phyloP scores from a whole-genome alignment of 2,888 invertebrate species.

The Mimumesa dahlbomi region DNA sequence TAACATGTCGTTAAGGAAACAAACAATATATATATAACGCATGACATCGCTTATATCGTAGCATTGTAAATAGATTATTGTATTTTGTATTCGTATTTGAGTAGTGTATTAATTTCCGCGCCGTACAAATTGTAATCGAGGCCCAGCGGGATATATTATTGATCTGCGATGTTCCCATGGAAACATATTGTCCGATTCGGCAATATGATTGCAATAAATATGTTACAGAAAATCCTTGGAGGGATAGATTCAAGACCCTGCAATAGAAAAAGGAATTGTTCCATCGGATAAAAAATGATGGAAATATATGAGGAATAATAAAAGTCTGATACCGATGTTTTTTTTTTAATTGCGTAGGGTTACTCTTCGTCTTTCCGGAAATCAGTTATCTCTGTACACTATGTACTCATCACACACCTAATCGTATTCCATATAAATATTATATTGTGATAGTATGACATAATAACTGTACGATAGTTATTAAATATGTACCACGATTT shows the following conservation, averaged over 20 bases:
- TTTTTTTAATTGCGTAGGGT: conserved; percentile 15
- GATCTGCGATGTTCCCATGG: not conserved
- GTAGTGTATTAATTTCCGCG: conserved; percentile 27
- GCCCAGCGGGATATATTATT: conserved; percentile 20
- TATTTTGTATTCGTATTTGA: conserved; percentile 58
- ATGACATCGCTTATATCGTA: conserved; percentile 49
- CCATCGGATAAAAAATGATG: conserved; percentile 17
- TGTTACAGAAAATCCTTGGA: conserved; percentile 14
- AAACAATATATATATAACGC: conserved; percentile 3
- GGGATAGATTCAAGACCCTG: conserved; percentile 21
- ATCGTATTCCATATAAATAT: conserved; percentile 74
- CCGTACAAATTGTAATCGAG: conserved; percentile 41
- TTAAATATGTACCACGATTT: conserved; percentile 41
- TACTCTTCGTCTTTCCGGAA: conserved; percentile 10
- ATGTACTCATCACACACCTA: conserved; percentile 52
- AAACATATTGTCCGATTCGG: not conserved
- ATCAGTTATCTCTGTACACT: conserved; percentile 27
- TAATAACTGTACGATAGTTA: conserved; percentile 62
- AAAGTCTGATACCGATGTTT: not conserved
- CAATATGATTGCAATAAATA: not conserved
- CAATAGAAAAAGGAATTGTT: conserved; percentile 17
- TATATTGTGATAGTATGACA: conserved; percentile 77
- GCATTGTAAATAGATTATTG: conserved; percentile 60
- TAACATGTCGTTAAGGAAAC: conserved; percentile 44
- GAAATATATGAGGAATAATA: no score